phyloP scores from a whole-genome alignment of 2,888 invertebrate genomes.

The Drosophila peninsularis region DNA sequence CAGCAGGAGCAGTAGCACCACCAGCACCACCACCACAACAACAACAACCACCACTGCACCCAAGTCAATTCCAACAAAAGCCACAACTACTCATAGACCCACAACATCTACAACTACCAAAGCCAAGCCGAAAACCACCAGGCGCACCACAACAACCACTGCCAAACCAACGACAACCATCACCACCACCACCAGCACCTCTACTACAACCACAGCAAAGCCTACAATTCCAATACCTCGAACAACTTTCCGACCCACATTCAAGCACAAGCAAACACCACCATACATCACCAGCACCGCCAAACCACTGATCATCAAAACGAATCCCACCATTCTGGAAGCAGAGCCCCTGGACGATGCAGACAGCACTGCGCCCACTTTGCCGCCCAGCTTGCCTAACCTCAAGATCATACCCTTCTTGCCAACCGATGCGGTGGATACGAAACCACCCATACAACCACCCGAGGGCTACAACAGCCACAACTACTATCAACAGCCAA shows the following conservation, averaged over 20 bases:
- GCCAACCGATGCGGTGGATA: constrained; percentile 91
- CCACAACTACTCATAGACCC: constrained; percentile 12
- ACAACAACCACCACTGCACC: constrained; percentile 31
- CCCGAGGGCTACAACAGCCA: constrained; percentile 38
- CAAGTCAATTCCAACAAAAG: neutral
- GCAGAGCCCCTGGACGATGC: constrained; percentile 72
- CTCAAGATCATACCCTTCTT: constrained; percentile 94
- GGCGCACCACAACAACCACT: constrained; percentile 30
- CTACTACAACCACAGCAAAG: constrained; percentile 25
- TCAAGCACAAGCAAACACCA: constrained; percentile 24
- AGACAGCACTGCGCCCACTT: constrained; percentile 84
- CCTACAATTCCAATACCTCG: constrained; percentile 17
- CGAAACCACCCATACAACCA: constrained; percentile 41
- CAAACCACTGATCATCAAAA: constrained; percentile 81
- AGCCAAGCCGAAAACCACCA: constrained; percentile 30
- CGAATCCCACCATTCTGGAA: constrained; percentile 84
- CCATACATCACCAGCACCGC: constrained; percentile 20
- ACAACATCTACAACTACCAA: constrained; percentile 37
- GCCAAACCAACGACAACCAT: constrained; percentile 22
- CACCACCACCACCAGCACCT: constrained; percentile 4
- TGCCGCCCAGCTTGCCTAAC: constrained; percentile 93
- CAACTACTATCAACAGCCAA: constrained; percentile 21
- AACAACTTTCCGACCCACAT: constrained; percentile 10
- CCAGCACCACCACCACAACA: constrained; percentile 1
- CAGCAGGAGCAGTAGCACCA: constrained; percentile 16